Base-by-base conservation (phyloP, 30 jellyfish, hydroid and myxozoan genomes). In the Sanderia malayensis region DNA sequence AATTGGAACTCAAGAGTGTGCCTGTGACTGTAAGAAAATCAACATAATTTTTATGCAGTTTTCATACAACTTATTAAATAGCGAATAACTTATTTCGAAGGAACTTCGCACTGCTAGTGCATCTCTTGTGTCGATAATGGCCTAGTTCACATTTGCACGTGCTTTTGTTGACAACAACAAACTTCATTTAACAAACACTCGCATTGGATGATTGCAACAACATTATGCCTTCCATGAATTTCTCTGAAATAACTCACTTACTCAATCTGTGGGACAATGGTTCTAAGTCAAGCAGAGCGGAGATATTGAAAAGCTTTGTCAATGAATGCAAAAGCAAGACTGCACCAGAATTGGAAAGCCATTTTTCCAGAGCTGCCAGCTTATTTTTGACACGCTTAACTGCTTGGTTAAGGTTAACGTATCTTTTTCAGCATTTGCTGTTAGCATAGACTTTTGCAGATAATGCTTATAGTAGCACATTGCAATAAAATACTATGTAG, bases 381-480 rank as follows among this genome's bases (percentile, higher is more conserved):
- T 71, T 89, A 80, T 89, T 89, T 62, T 63, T 89, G 34, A 80
- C 97, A 11, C 80, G 97, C 23, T 82, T 89, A 13, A 89, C 97
- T 15, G 86, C 95, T 27, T 89, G 97, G 97, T 79, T 89, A 63
- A 44, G 97, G 44, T 47, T 89, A 23, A 69, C 97, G 97, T 89
- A 89, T 79, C 95, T 44, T 81, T 89, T 67, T 18, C 33, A 15
- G 21, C 84, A 30, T 46, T 0, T n/a, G 15, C 20, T 4, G 22
- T 33, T 8, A 2, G 19, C 3, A 18, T 17, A 11, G 37, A 17
- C 19, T 20, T 19, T 4, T 32, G 31, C 13, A 31, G 31, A 49
- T 9, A 15, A 0, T 1, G 46, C 18, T 21, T 45, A 32, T 33
- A 18, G 18, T 67, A 21, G 25, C 55, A 41, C 8, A 20, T 9